These are phyloP conservation scores for Trematocara nigrifrons DNA, from an alignment of 2,113 vertebrate species.

Conservation along the genomic window DNA sequence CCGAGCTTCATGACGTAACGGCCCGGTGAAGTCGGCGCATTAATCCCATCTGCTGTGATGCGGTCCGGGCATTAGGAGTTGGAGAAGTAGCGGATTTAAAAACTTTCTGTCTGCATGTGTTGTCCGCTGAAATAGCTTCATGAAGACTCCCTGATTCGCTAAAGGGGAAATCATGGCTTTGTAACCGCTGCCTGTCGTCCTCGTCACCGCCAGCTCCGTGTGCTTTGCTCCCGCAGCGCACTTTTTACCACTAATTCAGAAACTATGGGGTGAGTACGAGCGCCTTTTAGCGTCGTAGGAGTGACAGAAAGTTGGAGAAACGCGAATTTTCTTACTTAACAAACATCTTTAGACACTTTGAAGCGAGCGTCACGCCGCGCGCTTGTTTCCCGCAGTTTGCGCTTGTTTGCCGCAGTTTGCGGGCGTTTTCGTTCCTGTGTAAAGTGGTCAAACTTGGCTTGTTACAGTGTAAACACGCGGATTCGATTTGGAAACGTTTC, in stretches of 20 bases:
- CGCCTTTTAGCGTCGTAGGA: background rate
- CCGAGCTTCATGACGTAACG: constrained; percentile 59
- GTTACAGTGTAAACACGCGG: background rate
- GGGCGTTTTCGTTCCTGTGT: background rate
- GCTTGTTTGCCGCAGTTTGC: background rate
- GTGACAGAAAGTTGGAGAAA: constrained; percentile 1
- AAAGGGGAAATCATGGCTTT: constrained; percentile 52
- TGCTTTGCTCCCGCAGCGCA: constrained; percentile 53
- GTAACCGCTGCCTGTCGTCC: constrained; percentile 18
- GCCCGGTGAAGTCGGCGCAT: constrained; percentile 46
- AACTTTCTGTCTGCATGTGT: constrained; percentile 62
- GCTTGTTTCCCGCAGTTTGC: background rate
- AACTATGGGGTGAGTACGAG: constrained; percentile 76
- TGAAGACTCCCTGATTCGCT: constrained; percentile 21
- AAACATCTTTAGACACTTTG: background rate
- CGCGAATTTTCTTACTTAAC: background rate
- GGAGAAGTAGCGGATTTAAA: constrained; percentile 68
- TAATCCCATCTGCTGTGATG: constrained; percentile 53
- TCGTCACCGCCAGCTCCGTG: constrained; percentile 1
- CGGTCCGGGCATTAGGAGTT: constrained; percentile 65
- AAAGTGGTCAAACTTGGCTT: background rate
- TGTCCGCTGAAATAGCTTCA: constrained; percentile 41
- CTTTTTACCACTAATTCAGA: constrained; percentile 18
- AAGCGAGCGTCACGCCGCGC: background rate
- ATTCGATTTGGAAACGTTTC: background rate